Evolutionary conservation across 2,888 invertebrate genomes (phyloP), one percentile per base, ranked within the genome.

Genomic region (Adelognathus sp.): DNA sequence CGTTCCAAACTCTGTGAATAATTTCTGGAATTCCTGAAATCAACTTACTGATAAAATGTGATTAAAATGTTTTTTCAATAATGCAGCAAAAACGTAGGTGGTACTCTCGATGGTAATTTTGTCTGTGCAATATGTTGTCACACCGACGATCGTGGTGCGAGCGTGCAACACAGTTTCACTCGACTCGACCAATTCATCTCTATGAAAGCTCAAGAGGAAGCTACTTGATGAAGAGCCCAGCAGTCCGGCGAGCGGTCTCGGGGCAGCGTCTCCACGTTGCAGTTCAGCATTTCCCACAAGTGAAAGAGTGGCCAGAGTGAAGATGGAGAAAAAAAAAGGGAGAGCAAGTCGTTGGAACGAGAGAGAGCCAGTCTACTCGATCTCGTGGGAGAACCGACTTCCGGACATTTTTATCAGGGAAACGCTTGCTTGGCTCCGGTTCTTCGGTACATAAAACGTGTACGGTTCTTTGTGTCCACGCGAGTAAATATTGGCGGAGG

Each of bases 401-500:
- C 80, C 81, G 82, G 82, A 67, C 80, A 84, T 86, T 83, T 86
- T 87, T 86, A 85, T 87, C 85, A 81, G 79, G 66, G 70, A 76
- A 73, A 74, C 64, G 31, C 50, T 79, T 63, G 60, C 56, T 75
- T n/a, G 75, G 63, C 67, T 71, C 16, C 63, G 46, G 77, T 81
- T 81, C 84, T 86, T 85, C 82, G 50, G 64, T 79, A 72, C 78
- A 80, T 76, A 76, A 61, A 50, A 56, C 56, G 73, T 70, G 66
- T 63, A 58, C 69, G 33, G 70, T 71, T 72, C 85, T 90, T 90
- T 90, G 89, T 89, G 84, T 82, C 81, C 78, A 75, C 83, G 73
- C 77, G 80, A 80, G 90, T 86, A 90, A 90, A 90, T 90, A 90
- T 90, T 90, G 84, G 90, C 87, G 83, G 88, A 89, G 88, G 86